A percentile compares a stretch with the other conserved stretches of the same genome.
phyloP scores from a whole-genome alignment of 2,797 vertebrate species.

The Lepilemur ruficaudatus region DNA sequence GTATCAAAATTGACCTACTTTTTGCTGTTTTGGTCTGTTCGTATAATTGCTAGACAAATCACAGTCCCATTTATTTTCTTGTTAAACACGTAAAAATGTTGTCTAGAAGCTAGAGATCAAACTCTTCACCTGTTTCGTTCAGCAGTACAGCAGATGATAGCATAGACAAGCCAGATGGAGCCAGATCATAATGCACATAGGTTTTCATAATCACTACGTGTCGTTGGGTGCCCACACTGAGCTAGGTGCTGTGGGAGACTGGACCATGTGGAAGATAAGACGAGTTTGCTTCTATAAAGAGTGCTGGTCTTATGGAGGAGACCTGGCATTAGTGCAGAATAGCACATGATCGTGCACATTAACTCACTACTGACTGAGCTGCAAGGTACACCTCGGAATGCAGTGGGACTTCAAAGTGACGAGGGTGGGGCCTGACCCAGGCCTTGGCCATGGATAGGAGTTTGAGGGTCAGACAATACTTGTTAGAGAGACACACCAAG shows the following conservation, averaged over 20 bases:
- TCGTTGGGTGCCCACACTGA: not conserved
- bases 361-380: not conserved
- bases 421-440: not conserved
- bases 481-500: not conserved
- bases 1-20: not conserved
- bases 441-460: accelerated
- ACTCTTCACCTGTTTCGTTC: not conserved
- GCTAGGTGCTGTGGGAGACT: not conserved
- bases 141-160: accelerated
- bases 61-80: not conserved
- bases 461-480: not conserved
- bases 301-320: not conserved
- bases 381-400: accelerated
- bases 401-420: not conserved
- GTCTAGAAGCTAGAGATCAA: not conserved
- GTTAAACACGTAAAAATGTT: not conserved
- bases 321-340: not conserved
- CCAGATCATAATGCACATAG: accelerated
- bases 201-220: not conserved
- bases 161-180: too few species aligned
- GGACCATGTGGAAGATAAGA: not conserved
- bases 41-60: not conserved
- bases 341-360: too few species aligned
- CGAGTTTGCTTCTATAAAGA: accelerated
- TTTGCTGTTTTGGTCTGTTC: not conserved